Conservation (phyloP, 2,888 invertebrate genomes). For the Leptopterna dolabrata region DNA sequence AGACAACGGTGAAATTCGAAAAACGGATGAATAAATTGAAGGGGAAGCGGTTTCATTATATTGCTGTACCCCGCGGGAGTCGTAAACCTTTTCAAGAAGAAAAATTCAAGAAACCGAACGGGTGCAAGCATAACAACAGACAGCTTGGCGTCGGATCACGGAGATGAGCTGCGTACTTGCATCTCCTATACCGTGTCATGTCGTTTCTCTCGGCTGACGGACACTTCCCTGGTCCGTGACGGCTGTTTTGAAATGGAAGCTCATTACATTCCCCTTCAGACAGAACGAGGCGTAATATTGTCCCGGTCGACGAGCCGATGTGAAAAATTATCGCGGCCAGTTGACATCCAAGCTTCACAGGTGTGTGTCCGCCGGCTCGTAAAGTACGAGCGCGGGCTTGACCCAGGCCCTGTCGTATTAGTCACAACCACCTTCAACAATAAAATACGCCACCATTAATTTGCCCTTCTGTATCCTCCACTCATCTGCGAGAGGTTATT, state of each 20-base stretch:
- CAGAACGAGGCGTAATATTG: background rate
- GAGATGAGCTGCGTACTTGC: background rate
- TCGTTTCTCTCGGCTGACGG: background rate
- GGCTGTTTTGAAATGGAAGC: background rate
- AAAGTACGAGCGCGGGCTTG: background rate
- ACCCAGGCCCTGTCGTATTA: background rate
- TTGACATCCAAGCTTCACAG: background rate
- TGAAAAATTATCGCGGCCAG: conserved; percentile 7
- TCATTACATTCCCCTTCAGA: background rate
- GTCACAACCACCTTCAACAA: conserved; percentile 3
- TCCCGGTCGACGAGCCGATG: background rate
- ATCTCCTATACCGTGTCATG: background rate
- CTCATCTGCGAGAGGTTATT: background rate
- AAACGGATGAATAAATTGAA: background rate
- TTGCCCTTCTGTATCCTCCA: background rate
- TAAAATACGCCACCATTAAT: background rate
- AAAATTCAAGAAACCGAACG: background rate
- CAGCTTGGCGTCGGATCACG: background rate
- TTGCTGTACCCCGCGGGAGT: background rate
- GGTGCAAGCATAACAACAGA: conserved; percentile 3
- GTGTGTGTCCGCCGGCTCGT: background rate
- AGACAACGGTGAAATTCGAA: background rate
- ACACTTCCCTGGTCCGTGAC: background rate
- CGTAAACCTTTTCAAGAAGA: background rate
- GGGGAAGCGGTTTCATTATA: background rate